These are phyloP conservation scores for Gambelia wislizenii DNA, from an alignment of 2,797 vertebrate genomes.

Conservation along the genomic window DNA sequence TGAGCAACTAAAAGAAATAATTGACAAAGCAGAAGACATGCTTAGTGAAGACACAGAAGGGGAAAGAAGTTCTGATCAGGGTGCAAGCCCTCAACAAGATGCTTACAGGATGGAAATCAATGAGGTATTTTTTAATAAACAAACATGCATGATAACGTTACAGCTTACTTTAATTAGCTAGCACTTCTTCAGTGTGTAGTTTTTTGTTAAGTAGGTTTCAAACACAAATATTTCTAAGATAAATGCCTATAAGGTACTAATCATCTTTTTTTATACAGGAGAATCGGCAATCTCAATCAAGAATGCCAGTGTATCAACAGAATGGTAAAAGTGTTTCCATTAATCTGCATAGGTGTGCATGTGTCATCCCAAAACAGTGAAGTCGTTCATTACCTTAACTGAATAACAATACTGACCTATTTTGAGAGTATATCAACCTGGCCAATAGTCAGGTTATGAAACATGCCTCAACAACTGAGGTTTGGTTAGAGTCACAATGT, in stretches of 20 bases:
- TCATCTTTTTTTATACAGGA: slow-evolving; percentile 68
- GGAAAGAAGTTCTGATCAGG: slow-evolving; percentile 85
- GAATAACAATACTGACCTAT: background rate
- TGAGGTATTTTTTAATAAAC: slow-evolving; percentile 69
- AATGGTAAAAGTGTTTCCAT: slow-evolving; percentile 85
- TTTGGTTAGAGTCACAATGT: background rate
- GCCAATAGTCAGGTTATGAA: background rate
- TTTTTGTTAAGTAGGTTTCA: slow-evolving; percentile 28
- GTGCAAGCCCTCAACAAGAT: slow-evolving; percentile 86
- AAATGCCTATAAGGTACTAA: background rate
- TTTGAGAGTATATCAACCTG: background rate
- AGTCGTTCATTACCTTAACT: background rate
- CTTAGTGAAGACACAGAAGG: slow-evolving; percentile 92
- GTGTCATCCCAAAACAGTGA: background rate
- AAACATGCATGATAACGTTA: background rate
- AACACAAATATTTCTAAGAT: background rate
- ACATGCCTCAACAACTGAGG: background rate
- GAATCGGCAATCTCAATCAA: slow-evolving; percentile 81
- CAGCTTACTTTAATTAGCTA: background rate
- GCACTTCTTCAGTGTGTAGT: accelerated
- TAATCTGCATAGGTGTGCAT: background rate
- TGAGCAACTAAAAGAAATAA: slow-evolving; percentile 97
- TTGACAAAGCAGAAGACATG: slow-evolving; percentile 99
- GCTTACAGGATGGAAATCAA: slow-evolving; percentile 63
- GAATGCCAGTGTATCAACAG: slow-evolving; percentile 92